Evolutionary conservation across 2,113 vertebrate genomes (phyloP).

Genomic region (Hydropotes inermis): DNA sequence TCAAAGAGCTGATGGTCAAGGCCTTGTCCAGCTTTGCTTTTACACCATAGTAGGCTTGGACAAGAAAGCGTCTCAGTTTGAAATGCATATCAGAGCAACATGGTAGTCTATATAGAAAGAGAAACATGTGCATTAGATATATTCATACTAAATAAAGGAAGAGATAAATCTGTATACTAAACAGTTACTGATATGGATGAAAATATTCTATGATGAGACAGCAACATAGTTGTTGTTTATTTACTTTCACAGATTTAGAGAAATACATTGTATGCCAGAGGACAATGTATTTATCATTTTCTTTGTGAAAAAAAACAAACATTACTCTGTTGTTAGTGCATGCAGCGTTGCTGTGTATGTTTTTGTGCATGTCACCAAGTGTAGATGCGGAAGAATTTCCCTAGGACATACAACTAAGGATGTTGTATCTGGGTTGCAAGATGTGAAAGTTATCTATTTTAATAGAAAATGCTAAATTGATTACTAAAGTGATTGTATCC

Average conservation of each 20-base stretch:
- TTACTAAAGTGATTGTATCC: background rate
- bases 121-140: background rate
- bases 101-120: background rate
- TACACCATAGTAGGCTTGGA: background rate
- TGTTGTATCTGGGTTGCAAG: background rate
- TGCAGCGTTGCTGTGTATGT: background rate
- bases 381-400: background rate
- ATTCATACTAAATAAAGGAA: background rate
- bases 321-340: background rate
- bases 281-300: background rate
- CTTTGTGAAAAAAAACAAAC: background rate
- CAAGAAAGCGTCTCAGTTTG: background rate
- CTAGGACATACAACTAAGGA: background rate
- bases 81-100: background rate
- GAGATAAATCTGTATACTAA: background rate
- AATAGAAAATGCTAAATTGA: background rate
- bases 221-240: background rate
- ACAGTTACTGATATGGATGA: background rate
- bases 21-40: background rate
- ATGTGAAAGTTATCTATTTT: background rate
- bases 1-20: background rate
- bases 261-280: background rate
- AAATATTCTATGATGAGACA: background rate
- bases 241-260: background rate
- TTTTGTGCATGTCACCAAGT: background rate